Percentiles rank a stretch among this genome's conserved stretches.
Conservation (phyloP, 2,888 invertebrate species). For the Synergus laeviventris region DNA sequence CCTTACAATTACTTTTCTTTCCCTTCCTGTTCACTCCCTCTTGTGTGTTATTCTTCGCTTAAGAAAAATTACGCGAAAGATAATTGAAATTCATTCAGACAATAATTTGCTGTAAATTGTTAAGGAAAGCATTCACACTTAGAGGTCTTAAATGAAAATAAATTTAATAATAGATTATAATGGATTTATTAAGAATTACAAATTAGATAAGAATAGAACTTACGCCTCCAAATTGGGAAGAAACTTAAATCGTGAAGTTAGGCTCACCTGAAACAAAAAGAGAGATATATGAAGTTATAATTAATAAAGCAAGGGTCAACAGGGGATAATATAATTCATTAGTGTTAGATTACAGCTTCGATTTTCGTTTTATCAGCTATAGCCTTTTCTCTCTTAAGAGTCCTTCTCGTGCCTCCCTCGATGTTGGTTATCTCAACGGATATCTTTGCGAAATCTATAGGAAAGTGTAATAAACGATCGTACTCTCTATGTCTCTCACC, state of each 20-base stretch:
- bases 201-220: not conserved
- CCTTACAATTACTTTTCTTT: constrained; percentile 18
- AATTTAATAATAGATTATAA: not conserved
- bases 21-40: not conserved
- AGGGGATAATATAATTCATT: not conserved
- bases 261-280: not conserved
- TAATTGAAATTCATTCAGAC: not conserved
- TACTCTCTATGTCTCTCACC: constrained; percentile 6
- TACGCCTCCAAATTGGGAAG: not conserved
- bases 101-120: not conserved
- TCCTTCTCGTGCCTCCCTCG: not conserved
- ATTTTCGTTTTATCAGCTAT: not conserved
- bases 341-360: not conserved
- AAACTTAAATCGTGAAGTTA: not conserved
- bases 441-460: constrained; percentile 21
- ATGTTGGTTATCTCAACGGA: not conserved
- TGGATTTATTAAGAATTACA: not conserved
- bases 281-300: not conserved
- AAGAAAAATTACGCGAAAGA: not conserved
- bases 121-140: not conserved
- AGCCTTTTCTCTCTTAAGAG: not conserved
- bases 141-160: no score
- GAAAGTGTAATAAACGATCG: constrained; percentile 29
- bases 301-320: not conserved
- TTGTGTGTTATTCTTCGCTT: not conserved